Percentiles rank a stretch among this genome's conserved stretches.
Evolutionary conservation across 2,888 invertebrate species (phyloP).

Genomic region (Chelonus formosanus): DNA sequence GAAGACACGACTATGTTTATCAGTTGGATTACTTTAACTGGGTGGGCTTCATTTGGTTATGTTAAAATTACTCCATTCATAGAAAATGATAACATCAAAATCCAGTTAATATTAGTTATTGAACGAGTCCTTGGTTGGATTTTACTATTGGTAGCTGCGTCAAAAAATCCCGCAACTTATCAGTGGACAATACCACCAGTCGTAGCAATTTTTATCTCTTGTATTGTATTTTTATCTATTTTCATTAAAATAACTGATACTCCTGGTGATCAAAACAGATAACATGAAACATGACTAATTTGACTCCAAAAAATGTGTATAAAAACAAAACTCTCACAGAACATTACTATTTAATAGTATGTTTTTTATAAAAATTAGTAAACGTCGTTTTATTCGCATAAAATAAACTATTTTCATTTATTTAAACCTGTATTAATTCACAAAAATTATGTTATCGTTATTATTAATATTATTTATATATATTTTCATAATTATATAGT

Average conservation of each 20-base stretch:
- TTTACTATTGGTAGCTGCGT: conserved; percentile 49
- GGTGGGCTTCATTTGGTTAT: conserved; percentile 52
- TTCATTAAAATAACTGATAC: conserved; percentile 1
- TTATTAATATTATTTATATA: conserved; percentile 35
- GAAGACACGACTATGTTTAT: conserved; percentile 55
- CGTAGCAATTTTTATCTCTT: conserved; percentile 44
- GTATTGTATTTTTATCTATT: conserved; percentile 32
- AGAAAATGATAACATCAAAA: conserved; percentile 28
- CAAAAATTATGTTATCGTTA: conserved; percentile 36
- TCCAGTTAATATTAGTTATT: conserved; percentile 46
- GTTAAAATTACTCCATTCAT: conserved; percentile 47
- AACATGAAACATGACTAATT: neutral
- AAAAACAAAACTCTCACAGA: neutral
- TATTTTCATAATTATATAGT: conserved; percentile 32
- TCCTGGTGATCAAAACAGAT: conserved; percentile 3
- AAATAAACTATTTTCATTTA: conserved; percentile 45
- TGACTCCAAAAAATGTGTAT: neutral
- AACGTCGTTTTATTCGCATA: conserved; percentile 34
- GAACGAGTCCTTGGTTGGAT: conserved; percentile 55
- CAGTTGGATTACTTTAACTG: conserved; percentile 55
- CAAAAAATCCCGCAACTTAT: conserved; percentile 50
- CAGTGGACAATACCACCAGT: conserved; percentile 58
- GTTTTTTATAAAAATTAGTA: neutral
- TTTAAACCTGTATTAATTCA: no score
- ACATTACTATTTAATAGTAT: neutral